Percentiles rank a stretch among this genome's conserved stretches.
These are phyloP conservation scores for Tyrophagus putrescentiae DNA, from an alignment of 1,140 invertebrate species.

Conservation along the genomic window DNA sequence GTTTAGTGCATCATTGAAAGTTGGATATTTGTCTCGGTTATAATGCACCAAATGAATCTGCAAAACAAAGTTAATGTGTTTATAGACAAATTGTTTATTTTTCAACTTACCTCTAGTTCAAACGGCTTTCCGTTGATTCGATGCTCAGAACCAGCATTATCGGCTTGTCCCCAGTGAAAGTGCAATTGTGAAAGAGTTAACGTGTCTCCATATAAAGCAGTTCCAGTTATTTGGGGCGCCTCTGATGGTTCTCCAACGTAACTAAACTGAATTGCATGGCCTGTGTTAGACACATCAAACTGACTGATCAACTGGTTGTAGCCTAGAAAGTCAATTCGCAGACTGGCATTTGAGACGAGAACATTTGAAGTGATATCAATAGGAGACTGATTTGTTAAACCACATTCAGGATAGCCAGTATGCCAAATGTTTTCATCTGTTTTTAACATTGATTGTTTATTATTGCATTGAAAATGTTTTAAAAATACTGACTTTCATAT, in stretches of 20 bases:
- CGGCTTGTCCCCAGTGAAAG: slow-evolving; percentile 69
- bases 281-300: not conserved
- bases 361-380: slow-evolving; percentile 46
- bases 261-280: slow-evolving; percentile 18
- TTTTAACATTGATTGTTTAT: no score
- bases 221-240: not conserved
- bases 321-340: not conserved
- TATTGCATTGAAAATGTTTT: no score
- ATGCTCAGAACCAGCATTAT: slow-evolving; percentile 69
- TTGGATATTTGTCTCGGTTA: slow-evolving; percentile 39
- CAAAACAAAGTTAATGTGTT: slow-evolving; percentile 27
- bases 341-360: not conserved
- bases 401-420: slow-evolving; percentile 46
- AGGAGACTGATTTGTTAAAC: slow-evolving; percentile 61
- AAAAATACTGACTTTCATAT: no score
- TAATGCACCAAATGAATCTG: slow-evolving; percentile 54
- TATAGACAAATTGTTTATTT: no score
- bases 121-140: slow-evolving; percentile 51
- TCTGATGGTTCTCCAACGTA: not conserved
- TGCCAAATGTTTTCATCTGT: slow-evolving; percentile 39
- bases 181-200: slow-evolving; percentile 46
- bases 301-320: not conserved
- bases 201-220: not conserved
- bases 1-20: slow-evolving; percentile 39
- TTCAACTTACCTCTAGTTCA: slow-evolving; percentile 29